Base-by-base conservation (phyloP, 2,797 vertebrate genomes). In the Sebastes dallii region DNA sequence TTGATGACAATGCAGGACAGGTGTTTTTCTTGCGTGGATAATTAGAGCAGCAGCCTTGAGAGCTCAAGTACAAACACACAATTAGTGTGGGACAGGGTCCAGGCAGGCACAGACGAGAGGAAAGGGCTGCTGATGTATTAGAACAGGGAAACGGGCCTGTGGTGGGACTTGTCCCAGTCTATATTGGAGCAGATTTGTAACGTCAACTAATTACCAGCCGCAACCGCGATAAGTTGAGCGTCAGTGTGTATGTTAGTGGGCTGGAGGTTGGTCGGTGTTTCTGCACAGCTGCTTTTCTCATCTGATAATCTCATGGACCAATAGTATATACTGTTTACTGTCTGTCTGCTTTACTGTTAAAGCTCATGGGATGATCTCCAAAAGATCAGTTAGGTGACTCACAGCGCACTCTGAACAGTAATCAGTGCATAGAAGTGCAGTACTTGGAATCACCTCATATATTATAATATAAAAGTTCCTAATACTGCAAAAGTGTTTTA, bases 1-100 rank as follows among this genome's bases (percentile, higher is more conserved):
- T 88, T 90, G 92, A 92, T 93, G 90, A 90, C 87, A 91, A 88
- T 90, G 87, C 84, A 89, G 86, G 80, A 85, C 91, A 89, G 89
- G 88, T 80, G 66, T 75, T 88, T 92, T 90, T 91, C 89, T 92
- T 91, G 79, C 91, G 86, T 87, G 89, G 86, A 88, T 91, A 90
- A 90, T 90, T 93, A 91, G 81, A 89, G 85, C 78, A 78, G 74
- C 70, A 76, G 88, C 90, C 84, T 87, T 89, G 87, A 70, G 75
- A 88, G 80, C 86, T 86, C 82, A 72, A 89, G 86, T 78, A 76
- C 91, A 92, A 87, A 92, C 89, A 89, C 83, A 79, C 86, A 87
- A 82, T 91, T 88, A 89, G 82, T 86, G 77, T 81, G 75, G 81
- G 86, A 83, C 84, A 84, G 80, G 68, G 77, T 61, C 77, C 65